Evolutionary conservation across 35 echinoderm and acorn worm species (phyloP).

Genomic region (Chiridota heheva): DNA sequence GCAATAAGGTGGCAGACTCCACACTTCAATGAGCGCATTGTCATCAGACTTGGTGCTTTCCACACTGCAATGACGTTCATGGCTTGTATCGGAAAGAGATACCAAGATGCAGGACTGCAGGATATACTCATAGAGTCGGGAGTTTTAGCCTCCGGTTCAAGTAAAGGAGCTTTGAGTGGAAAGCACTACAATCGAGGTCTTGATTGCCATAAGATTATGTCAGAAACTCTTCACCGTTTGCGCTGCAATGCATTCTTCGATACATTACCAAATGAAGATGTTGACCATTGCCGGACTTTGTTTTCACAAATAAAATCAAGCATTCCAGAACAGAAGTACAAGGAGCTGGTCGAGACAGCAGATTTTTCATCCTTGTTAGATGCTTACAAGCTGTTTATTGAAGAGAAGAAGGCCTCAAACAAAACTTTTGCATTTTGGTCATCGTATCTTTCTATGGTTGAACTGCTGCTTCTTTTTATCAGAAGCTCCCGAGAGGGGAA

Average conservation of each 20-base stretch:
- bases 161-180: constrained; percentile 12
- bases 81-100: constrained; percentile 41
- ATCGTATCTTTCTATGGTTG: constrained; percentile 14
- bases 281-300: background rate
- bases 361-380: background rate
- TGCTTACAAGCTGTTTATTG: constrained; percentile 28
- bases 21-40: constrained; percentile 4
- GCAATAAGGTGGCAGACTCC: background rate
- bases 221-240: constrained; percentile 11
- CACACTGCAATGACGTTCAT: constrained; percentile 27
- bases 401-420: background rate
- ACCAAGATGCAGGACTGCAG: constrained; percentile 33
- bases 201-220: constrained; percentile 16
- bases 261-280: background rate
- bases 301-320: background rate
- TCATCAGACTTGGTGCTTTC: constrained; percentile 17
- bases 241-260: background rate
- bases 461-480: background rate
- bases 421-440: background rate
- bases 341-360: background rate
- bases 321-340: background rate
- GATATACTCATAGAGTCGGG: constrained; percentile 19
- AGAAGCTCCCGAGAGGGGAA: constrained; percentile 19
- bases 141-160: constrained; percentile 15
- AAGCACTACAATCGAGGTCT: constrained; percentile 19